A percentile compares a stretch with the other conserved stretches of the same genome.
Conservation (phyloP, 2,113 vertebrate species). For the Misgurnus anguillicaudatus region DNA sequence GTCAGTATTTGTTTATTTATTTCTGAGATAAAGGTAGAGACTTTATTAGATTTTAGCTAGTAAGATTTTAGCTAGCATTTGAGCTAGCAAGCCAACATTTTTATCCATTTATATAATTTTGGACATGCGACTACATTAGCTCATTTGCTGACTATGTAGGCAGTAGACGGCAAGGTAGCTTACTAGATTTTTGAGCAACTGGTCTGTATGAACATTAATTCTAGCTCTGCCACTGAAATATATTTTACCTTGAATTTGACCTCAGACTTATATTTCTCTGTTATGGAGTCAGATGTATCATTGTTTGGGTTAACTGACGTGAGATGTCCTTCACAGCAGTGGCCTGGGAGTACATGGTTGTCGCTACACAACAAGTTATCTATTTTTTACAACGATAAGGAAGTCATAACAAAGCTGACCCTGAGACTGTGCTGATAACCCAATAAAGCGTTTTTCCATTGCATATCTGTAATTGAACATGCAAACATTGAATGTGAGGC, state of each 20-base stretch:
- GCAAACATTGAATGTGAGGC: too few relatives aligned
- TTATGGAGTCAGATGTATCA: neutral
- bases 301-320: constrained; percentile 5
- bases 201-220: neutral
- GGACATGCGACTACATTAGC: neutral
- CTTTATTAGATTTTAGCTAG: neutral
- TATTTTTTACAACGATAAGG: constrained; percentile 16
- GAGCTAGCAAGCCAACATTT: too few relatives aligned
- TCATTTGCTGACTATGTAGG: neutral
- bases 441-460: neutral
- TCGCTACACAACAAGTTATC: neutral
- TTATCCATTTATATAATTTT: too few relatives aligned
- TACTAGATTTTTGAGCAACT: neutral
- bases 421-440: constrained; percentile 31
- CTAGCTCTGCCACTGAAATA: neutral
- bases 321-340: constrained; percentile 12
- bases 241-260: neutral
- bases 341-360: neutral
- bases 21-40: neutral
- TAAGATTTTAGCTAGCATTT: too few relatives aligned
- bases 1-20: neutral
- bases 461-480: neutral
- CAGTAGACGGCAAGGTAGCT: neutral
- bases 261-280: neutral
- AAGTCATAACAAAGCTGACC: constrained; percentile 26